Base-by-base conservation (phyloP, 2,888 invertebrate species). In the Macropis europaea region DNA sequence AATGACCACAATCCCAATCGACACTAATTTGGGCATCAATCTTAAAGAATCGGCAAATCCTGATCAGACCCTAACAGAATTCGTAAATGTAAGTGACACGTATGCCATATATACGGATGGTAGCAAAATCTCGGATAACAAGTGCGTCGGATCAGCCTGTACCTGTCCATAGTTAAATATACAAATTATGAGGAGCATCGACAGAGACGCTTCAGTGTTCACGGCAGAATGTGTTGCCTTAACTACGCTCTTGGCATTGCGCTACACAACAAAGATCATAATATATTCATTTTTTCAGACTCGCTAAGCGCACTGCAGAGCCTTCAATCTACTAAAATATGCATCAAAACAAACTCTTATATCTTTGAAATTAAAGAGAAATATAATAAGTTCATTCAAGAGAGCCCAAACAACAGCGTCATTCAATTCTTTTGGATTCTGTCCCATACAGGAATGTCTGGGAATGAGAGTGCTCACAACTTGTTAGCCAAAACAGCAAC, bases 191-290 rank as follows among this genome's bases (percentile, higher is more conserved):
- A 1, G 15, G 9, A 47, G 45, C 2, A 40, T 54, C 0, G 22
- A 53, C 9, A 7, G 11, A 6, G 0, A 13, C 1, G 54, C 54
- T 1, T 42, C 54, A 2, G 15, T 54, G 2, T 30, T 9, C 11
- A 48, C 48, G 3, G 48, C 30, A 4, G 40, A 54, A 54, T 54
- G 40, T 13, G 5, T 40, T 28, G 54, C 30, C 2, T 3, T 54
- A 54, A 28, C 11, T 9, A 53, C 4, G 38, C 53, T 11, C n/a
- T n/a, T n/a, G n/a, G n/a, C n/a, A 15, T 38, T 38, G 15, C 13
- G 6, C 15, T 38, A 38, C 5, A 15, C 6, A 38, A 17, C 3
- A 6, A 6, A 0, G 6, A 38, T 13, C 3, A 7, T 13, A 38
- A 15, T 6, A 15, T 13, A 7, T 1, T 38, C 36, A 38, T 38